A percentile compares a stretch with the other conserved stretches of the same genome.
Evolutionary conservation across 2,888 invertebrate genomes (phyloP).

Genomic region (Cosmopolites sordidus): DNA sequence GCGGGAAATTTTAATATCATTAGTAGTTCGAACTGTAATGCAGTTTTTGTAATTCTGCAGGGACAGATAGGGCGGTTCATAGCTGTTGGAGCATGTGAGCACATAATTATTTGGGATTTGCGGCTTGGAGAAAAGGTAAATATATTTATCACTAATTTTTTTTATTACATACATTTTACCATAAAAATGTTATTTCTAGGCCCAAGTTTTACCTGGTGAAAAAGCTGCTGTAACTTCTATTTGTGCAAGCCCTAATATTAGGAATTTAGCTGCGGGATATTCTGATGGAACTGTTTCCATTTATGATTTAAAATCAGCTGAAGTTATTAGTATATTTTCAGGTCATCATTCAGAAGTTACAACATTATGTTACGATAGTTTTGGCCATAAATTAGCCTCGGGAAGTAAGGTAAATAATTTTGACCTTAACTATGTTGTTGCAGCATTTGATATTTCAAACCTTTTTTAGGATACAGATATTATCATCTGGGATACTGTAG

Average conservation of each 20-base stretch:
- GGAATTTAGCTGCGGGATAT: conserved; percentile 87
- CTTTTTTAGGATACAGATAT: conserved; percentile 80
- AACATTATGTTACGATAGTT: conserved; percentile 73
- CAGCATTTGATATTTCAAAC: neutral
- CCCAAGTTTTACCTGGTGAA: conserved; percentile 74
- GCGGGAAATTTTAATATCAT: conserved; percentile 86
- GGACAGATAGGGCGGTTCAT: conserved; percentile 78
- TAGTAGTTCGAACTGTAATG: conserved; percentile 73
- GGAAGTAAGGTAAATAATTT: conserved; percentile 67
- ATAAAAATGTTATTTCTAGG: conserved; percentile 51
- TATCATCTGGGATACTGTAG: conserved; percentile 91
- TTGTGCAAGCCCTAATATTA: conserved; percentile 69
- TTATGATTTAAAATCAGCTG: conserved; percentile 71
- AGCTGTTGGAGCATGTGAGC: conserved; percentile 90
- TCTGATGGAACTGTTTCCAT: conserved; percentile 82
- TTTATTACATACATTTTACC: too few relatives aligned
- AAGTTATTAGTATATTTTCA: conserved; percentile 67
- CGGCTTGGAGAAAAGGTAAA: conserved; percentile 74
- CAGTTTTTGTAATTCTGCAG: conserved; percentile 71
- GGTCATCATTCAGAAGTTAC: conserved; percentile 86
- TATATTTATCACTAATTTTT: conserved; percentile 26
- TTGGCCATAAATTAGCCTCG: conserved; percentile 81
- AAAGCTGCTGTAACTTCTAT: conserved; percentile 74
- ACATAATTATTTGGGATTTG: conserved; percentile 92
- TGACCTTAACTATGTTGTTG: too few relatives aligned